Conservation (phyloP, 2,113 vertebrate species). For the Ploceus nigricollis region DNA sequence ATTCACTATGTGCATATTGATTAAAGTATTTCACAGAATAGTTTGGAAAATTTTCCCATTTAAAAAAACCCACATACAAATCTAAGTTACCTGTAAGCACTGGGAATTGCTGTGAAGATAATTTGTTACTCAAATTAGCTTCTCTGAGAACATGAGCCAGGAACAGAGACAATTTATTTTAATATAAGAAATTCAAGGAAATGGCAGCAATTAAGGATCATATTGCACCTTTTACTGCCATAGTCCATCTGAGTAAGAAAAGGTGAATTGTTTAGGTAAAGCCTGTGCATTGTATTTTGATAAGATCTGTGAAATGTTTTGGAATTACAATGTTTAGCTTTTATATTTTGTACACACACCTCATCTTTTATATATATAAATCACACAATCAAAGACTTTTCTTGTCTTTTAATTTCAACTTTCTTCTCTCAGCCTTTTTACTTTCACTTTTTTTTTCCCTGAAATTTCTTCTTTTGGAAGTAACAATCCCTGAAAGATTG, state of each 20-base stretch:
- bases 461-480: neutral
- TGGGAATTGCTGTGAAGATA: neutral
- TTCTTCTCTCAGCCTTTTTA: neutral
- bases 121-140: neutral
- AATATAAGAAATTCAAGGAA: neutral
- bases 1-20: neutral
- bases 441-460: neutral
- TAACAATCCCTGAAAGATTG: neutral
- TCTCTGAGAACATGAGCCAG: neutral
- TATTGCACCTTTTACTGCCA: neutral
- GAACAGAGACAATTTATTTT: neutral
- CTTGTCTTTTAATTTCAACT: neutral
- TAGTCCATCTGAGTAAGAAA: neutral
- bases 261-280: neutral
- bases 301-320: neutral
- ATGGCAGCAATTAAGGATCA: neutral
- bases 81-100: neutral
- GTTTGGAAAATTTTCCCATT: neutral
- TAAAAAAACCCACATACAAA: accelerated
- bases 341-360: neutral
- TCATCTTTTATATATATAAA: neutral
- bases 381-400: neutral
- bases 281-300: neutral
- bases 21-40: neutral
- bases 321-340: neutral